Evolutionary conservation across 2,797 vertebrate genomes (phyloP).

Genomic region (Caiman crocodilus): DNA sequence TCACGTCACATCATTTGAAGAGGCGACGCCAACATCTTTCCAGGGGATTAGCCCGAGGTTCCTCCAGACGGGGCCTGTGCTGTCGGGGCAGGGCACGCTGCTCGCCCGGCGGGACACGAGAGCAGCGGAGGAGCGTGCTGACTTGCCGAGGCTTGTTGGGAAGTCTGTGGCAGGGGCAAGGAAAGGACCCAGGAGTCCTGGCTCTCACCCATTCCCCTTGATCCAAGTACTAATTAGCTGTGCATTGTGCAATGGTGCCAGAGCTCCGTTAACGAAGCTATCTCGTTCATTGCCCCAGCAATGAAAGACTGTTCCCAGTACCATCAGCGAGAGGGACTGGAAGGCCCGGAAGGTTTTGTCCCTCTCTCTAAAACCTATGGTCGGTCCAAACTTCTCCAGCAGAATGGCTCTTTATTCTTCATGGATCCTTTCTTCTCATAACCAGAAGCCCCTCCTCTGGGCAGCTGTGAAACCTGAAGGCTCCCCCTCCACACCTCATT

Average conservation of each 20-base stretch:
- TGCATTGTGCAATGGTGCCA: background rate
- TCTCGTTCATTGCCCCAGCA: background rate
- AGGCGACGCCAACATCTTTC: background rate
- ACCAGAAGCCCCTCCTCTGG: background rate
- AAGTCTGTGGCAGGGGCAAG: background rate
- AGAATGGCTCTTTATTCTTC: background rate
- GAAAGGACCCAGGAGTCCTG: background rate
- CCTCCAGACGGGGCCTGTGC: background rate
- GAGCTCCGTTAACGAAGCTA: background rate
- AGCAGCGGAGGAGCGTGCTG: background rate
- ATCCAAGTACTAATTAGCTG: background rate
- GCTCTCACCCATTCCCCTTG: background rate
- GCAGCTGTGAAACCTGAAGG: background rate
- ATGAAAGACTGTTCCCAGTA: background rate
- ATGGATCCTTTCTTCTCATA: background rate
- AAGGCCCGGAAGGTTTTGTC: too few species aligned
- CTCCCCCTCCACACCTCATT: background rate
- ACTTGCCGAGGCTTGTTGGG: background rate
- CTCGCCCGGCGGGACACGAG: background rate
- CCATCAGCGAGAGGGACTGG: background rate
- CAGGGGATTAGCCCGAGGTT: background rate
- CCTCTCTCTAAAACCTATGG: background rate
- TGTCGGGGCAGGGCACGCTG: background rate
- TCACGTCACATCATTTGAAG: constrained; percentile 5
- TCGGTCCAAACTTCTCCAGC: background rate